phyloP scores from a whole-genome alignment of 2,888 invertebrate species.

The Agapostemon virescens region DNA sequence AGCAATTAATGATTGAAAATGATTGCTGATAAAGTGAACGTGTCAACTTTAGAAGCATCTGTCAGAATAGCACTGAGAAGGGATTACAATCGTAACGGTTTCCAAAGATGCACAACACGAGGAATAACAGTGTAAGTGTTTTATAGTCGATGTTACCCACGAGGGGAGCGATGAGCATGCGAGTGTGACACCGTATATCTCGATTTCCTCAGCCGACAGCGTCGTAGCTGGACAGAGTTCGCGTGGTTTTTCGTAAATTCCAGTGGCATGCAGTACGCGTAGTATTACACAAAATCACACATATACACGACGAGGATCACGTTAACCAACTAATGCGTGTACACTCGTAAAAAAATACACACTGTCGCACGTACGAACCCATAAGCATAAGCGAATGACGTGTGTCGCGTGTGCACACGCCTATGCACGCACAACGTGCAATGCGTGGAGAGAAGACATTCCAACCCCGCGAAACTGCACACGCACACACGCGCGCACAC shows the following conservation, averaged over 20 bases:
- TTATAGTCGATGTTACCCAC: slow-evolving; percentile 45
- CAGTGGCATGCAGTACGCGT: slow-evolving; percentile 49
- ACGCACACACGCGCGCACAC: background rate
- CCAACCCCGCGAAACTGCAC: slow-evolving; percentile 43
- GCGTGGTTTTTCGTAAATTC: slow-evolving; percentile 52
- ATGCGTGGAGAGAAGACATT: slow-evolving; percentile 51
- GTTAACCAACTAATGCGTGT: slow-evolving; percentile 42
- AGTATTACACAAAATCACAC: slow-evolving; percentile 31
- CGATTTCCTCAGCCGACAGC: slow-evolving; percentile 30
- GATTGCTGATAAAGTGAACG: background rate
- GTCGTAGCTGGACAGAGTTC: slow-evolving; percentile 34
- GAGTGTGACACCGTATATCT: slow-evolving; percentile 38
- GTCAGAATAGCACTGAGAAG: slow-evolving; percentile 18
- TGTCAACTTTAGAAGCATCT: slow-evolving; percentile 10
- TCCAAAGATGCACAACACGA: slow-evolving; percentile 19
- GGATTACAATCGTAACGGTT: slow-evolving; percentile 47
- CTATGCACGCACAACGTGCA: slow-evolving; percentile 58
- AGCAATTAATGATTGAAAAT: slow-evolving; percentile 4
- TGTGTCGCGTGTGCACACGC: slow-evolving; percentile 53
- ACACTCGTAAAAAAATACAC: slow-evolving; percentile 48
- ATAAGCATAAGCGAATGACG: slow-evolving; percentile 30
- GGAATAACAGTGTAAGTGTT: slow-evolving; percentile 41
- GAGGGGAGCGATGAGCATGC: slow-evolving; percentile 42
- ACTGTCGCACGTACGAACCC: slow-evolving; percentile 22
- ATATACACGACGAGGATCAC: slow-evolving; percentile 39